A percentile compares a stretch with the other conserved stretches of the same genome.
Conservation (phyloP, 2,888 invertebrate species). For the Lysandra coridon region DNA sequence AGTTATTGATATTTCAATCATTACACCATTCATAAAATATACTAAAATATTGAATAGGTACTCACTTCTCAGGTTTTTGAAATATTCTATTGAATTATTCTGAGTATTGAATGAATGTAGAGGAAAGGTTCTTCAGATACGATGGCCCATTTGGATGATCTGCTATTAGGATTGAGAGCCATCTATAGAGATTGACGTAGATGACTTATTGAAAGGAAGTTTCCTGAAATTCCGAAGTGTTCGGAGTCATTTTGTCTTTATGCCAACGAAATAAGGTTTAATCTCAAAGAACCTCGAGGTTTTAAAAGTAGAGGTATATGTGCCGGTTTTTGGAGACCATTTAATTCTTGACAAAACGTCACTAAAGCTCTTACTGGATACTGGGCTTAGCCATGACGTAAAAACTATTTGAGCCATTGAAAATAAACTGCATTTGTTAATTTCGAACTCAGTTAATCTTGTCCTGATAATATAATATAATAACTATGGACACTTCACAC, state of each 20-base stretch:
- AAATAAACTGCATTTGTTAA: background rate
- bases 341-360: background rate
- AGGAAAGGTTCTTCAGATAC: background rate
- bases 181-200: background rate
- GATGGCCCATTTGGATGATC: background rate
- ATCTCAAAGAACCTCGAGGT: no score
- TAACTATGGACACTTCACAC: no score
- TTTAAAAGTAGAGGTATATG: no score
- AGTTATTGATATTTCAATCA: background rate
- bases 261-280: background rate
- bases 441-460: no score
- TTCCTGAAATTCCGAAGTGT: background rate
- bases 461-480: no score
- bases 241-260: background rate
- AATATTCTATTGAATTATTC: background rate
- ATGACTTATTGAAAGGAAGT: background rate
- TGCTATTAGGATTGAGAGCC: background rate
- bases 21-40: background rate
- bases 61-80: background rate
- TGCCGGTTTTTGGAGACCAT: background rate
- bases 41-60: background rate
- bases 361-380: background rate
- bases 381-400: background rate
- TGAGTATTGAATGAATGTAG: background rate
- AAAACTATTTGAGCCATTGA: background rate